Percentiles rank a stretch among this genome's conserved stretches.
These are phyloP conservation scores for Triplophysa yarkandensis DNA, from an alignment of 2,797 vertebrate species.

Conservation along the genomic window DNA sequence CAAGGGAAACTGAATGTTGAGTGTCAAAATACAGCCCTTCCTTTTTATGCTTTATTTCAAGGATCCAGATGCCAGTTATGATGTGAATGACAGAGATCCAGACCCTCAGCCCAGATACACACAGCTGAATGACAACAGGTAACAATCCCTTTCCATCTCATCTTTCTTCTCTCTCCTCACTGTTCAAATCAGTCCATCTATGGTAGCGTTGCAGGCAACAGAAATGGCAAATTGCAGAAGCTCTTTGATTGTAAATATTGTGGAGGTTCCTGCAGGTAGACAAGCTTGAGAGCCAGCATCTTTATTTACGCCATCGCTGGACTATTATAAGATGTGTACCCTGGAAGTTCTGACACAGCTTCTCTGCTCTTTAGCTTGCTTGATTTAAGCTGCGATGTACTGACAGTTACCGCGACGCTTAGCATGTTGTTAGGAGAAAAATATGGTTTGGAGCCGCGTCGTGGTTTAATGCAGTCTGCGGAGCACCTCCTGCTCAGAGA, in stretches of 20 bases:
- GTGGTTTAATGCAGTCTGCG: slow-evolving; percentile 30
- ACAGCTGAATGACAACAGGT: slow-evolving; percentile 98
- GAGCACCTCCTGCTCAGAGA: slow-evolving; percentile 33
- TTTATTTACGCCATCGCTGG: background rate
- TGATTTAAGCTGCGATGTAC: slow-evolving; percentile 24
- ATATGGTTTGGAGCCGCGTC: background rate
- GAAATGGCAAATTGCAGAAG: slow-evolving; percentile 18
- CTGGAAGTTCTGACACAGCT: background rate
- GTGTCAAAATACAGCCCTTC: background rate
- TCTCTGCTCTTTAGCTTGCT: background rate
- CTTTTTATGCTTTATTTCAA: slow-evolving; percentile 60
- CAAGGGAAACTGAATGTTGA: background rate
- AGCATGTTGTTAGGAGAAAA: slow-evolving; percentile 20
- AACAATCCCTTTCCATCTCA: slow-evolving; percentile 18
- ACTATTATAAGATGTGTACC: background rate
- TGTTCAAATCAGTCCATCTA: slow-evolving; percentile 14
- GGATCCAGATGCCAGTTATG: slow-evolving; percentile 95
- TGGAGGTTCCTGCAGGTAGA: slow-evolving; percentile 5
- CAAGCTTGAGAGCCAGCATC: background rate
- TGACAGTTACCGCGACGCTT: background rate
- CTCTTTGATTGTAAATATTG: slow-evolving; percentile 20
- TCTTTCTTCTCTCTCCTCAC: background rate
- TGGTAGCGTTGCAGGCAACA: slow-evolving; percentile 24
- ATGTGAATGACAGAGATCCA: slow-evolving; percentile 94
- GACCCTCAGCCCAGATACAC: slow-evolving; percentile 98